Base-by-base conservation (phyloP, 92 coral and sea anemone genomes). In the Paragorgia papillata region DNA sequence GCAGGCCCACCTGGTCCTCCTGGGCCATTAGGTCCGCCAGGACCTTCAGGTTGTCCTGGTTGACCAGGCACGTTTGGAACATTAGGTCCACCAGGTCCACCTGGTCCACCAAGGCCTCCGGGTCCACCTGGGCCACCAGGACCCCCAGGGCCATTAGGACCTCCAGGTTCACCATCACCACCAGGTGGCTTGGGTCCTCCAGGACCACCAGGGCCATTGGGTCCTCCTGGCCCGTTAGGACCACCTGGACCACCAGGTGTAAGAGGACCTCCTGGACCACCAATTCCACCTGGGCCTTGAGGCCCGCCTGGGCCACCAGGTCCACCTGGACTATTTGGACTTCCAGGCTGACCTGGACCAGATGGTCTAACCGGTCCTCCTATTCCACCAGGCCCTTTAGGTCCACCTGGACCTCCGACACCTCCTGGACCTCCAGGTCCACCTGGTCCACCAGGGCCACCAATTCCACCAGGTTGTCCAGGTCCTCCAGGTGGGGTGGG, bases 231-330 rank as follows among this genome's bases (percentile, higher is more conserved):
- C 6, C 50, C 48, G 25, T 78, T 28, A 31, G 88, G 88, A 26
- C 73, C 79, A 12, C 75, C 75, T 53, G 90, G 90, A 46, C 60
- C 63, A 7, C 12, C 58, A 30, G 90, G 89, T 21, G 53, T 59
- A 34, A 59, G 28, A 8, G 92, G 97, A 28, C 84, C 87, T 35
- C 29, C 67, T 50, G 97, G 97, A 17, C 88, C 90, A 29, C 83
- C 64, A 50, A 92, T 92, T 57, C 74, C 48, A 33, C 73, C 57
- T 40, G 80, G 77, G 15, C 55, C 44, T 9, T 14, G 27, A 28
- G 83, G 83, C 2, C 18, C 22, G n/a, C 77, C 77, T 21, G 76
- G 75, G 21, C 59, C 24, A 0, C 41, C 31, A 12, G 83, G 83
- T 29, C 3, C 17, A 17, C 67, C 44, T 57, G 83, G 83, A 51